These are phyloP conservation scores for Oceanodroma leucorhoa DNA, from an alignment of 2,797 vertebrate species.

Conservation along the genomic window DNA sequence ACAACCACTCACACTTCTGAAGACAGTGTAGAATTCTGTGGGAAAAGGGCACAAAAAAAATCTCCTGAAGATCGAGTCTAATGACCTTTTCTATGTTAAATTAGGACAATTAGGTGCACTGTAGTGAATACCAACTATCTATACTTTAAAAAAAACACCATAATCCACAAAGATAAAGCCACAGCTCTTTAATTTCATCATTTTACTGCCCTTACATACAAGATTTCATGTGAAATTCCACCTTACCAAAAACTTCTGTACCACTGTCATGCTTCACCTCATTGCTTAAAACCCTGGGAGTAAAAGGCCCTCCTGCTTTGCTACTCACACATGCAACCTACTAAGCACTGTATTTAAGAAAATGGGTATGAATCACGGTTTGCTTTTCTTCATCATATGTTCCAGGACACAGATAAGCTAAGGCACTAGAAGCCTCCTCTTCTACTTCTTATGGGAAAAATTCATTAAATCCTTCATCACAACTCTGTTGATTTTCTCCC, in stretches of 20 bases:
- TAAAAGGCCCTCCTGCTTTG: neutral
- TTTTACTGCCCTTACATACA: neutral
- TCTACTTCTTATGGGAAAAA: neutral
- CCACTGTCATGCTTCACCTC: neutral
- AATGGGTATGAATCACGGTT: neutral
- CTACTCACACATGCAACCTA: neutral
- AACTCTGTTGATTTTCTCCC: neutral
- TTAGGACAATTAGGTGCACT: neutral
- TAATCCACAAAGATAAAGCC: neutral
- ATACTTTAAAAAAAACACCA: neutral
- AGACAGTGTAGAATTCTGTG: neutral
- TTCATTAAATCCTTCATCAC: neutral
- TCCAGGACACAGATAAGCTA: neutral
- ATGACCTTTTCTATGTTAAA: neutral
- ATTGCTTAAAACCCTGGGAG: neutral
- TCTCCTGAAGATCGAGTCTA: neutral
- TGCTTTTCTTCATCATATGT: neutral
- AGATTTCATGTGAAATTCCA: neutral
- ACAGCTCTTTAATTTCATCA: neutral
- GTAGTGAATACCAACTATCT: neutral
- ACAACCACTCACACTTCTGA: neutral
- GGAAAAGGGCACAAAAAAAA: neutral
- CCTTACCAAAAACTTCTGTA: neutral
- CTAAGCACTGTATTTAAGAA: neutral
- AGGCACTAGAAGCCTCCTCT: neutral